Base-by-base conservation (phyloP, 2,888 invertebrate genomes). In the Ophion obscuratus region DNA sequence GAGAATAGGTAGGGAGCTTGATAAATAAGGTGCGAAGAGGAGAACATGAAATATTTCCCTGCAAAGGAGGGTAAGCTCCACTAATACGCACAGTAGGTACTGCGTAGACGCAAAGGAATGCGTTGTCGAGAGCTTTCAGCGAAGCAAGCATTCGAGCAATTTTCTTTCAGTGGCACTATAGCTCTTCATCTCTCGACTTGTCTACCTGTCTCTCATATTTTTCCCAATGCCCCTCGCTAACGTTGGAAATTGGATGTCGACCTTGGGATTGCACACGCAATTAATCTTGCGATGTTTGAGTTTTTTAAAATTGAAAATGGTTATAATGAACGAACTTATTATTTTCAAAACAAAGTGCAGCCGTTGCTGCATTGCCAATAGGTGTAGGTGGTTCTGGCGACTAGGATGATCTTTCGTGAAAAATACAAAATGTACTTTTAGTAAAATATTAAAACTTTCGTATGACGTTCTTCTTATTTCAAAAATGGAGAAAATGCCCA, bases 121-220 rank as follows among this genome's bases (percentile, higher is more conserved):
- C 62, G 40, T 79, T 62, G 64, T n/a, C 64, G 62, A 44, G 64
- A 31, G 27, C 40, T 84, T 80, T 71, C 62, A 64, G 36, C 31
- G 75, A 62, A n/a, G 64, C 14, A 64, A 61, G 40, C 73, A 59
- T 27, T 47, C 44, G 75, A 71, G 66, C 71, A 84, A 80, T 84
- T 80, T 84, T 47, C 83, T 67, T 53, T 24, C 80, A 36, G 47
- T 27, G 31, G 36, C 64, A 27, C 75, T 61, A 57, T 2, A n/a
- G 68, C 74, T 61, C 44, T 44, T 11, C 44, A 44, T 67, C 66
- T 68, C 24, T 27, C 11, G 17, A 40, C 31, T 44, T 31, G 24
- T 76, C 36, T 67, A 53, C 57, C 31, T 20, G 59, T 61, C 24
- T n/a, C 57, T 71, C 70, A 53, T 62, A 14, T 71, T 10, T 61